These are phyloP conservation scores for Cinclus cinclus DNA, from an alignment of 2,113 vertebrate genomes.

Conservation along the genomic window DNA sequence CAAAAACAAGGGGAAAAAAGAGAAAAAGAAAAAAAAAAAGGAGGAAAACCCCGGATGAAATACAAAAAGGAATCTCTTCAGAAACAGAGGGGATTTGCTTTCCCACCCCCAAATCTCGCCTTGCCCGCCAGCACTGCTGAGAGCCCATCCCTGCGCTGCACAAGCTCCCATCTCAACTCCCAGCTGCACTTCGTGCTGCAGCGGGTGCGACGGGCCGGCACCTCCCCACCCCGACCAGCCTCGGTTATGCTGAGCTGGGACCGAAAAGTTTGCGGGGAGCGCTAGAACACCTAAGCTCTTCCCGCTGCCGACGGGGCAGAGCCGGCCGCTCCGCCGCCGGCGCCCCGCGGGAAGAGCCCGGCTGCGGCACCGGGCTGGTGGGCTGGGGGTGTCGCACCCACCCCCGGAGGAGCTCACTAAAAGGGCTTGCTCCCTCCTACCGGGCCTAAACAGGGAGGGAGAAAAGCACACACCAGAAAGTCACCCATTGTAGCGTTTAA, in stretches of 20 bases:
- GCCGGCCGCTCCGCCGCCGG: background rate
- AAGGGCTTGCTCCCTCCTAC: background rate
- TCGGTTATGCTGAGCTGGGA: background rate
- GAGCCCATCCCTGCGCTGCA: background rate
- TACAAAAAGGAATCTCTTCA: background rate
- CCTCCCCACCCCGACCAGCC: background rate
- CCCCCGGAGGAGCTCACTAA: background rate
- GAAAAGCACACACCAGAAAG: background rate
- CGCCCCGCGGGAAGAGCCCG: background rate
- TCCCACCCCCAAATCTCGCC: background rate
- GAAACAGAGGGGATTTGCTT: background rate
- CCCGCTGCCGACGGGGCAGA: background rate
- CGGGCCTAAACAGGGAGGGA: background rate
- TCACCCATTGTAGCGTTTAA: conserved; percentile 20
- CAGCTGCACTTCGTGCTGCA: background rate
- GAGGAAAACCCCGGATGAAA: background rate
- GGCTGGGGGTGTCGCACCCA: background rate
- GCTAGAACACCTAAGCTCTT: background rate
- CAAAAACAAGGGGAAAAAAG: no score
- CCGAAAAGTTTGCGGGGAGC: background rate
- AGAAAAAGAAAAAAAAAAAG: no score
- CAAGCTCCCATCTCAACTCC: background rate
- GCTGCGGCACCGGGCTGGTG: background rate
- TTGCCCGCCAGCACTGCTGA: background rate
- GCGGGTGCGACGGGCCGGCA: background rate